phyloP scores from a whole-genome alignment of 1,140 invertebrate species.

The Pseudomyrmex pallidus region DNA sequence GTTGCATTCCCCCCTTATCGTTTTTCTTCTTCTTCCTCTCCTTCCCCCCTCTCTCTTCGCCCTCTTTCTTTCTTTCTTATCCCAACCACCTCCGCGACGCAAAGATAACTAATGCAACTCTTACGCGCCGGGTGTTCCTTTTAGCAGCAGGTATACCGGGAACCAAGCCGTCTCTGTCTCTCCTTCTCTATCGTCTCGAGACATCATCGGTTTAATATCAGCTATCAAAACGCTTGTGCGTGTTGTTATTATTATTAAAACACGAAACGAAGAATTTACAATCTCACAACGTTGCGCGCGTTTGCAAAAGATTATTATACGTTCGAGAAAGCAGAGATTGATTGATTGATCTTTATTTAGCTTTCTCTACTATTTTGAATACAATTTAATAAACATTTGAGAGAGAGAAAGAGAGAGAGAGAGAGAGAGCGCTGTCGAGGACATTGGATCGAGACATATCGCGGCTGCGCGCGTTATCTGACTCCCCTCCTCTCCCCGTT shows the following conservation, averaged over 20 bases:
- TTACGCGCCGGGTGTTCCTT: conserved; percentile 58
- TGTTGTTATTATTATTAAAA: background rate
- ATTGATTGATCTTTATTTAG: too few relatives aligned
- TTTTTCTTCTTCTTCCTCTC: conserved; percentile 32
- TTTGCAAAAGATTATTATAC: background rate
- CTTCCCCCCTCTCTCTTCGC: conserved; percentile 19
- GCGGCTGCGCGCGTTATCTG: conserved; percentile 13
- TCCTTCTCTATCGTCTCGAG: conserved; percentile 1
- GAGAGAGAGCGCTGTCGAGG: background rate
- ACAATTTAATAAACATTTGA: too few relatives aligned
- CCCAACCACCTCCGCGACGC: conserved; percentile 60
- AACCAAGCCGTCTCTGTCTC: background rate
- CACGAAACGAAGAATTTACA: background rate
- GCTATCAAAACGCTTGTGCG: too few relatives aligned
- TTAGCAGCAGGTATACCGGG: conserved; percentile 10
- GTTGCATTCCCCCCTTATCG: conserved; percentile 81
- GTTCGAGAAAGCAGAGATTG: background rate
- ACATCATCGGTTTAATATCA: too few relatives aligned
- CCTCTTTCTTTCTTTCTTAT: conserved; percentile 10
- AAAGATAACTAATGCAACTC: conserved; percentile 75
- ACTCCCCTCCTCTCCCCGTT: background rate
- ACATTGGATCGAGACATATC: conserved; percentile 19
- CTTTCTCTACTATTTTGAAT: too few relatives aligned
- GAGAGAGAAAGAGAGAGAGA: background rate
- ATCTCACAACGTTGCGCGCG: too few relatives aligned